Percentiles rank a stretch among this genome's conserved stretches.
Conservation (phyloP, 2,797 vertebrate genomes). For the Hypotaenidia philippensis region DNA sequence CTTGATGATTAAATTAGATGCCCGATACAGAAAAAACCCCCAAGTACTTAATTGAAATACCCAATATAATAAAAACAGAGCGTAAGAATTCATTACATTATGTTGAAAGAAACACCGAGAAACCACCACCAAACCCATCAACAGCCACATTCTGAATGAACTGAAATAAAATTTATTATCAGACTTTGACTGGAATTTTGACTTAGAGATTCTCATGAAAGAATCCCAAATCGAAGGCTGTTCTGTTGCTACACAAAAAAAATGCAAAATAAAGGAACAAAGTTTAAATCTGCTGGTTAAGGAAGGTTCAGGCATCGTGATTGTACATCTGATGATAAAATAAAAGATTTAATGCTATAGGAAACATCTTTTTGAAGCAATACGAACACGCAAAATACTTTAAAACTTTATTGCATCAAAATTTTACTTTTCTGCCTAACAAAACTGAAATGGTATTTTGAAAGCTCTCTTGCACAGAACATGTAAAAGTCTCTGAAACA, state of each 20-base stretch:
- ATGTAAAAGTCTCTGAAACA: constrained; percentile 17
- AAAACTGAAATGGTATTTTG: constrained; percentile 49
- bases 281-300: constrained; percentile 69
- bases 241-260: constrained; percentile 3
- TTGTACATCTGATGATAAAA: constrained; percentile 47
- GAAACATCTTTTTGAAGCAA: constrained; percentile 34
- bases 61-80: not conserved
- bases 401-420: constrained; percentile 75
- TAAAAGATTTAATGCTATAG: not conserved
- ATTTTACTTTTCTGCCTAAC: constrained; percentile 38
- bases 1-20: not conserved
- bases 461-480: constrained; percentile 45
- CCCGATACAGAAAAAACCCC: not conserved
- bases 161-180: not conserved
- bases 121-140: not conserved
- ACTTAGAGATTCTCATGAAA: not conserved
- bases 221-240: not conserved
- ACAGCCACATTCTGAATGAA: not conserved
- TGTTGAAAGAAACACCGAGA: not conserved
- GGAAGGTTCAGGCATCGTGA: constrained; percentile 63
- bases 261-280: not conserved
- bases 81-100: not conserved
- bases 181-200: not conserved
- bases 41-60: not conserved
- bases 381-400: constrained; percentile 39